Base-by-base conservation (phyloP, 2,888 invertebrate genomes). In the Drosophila ezoana region DNA sequence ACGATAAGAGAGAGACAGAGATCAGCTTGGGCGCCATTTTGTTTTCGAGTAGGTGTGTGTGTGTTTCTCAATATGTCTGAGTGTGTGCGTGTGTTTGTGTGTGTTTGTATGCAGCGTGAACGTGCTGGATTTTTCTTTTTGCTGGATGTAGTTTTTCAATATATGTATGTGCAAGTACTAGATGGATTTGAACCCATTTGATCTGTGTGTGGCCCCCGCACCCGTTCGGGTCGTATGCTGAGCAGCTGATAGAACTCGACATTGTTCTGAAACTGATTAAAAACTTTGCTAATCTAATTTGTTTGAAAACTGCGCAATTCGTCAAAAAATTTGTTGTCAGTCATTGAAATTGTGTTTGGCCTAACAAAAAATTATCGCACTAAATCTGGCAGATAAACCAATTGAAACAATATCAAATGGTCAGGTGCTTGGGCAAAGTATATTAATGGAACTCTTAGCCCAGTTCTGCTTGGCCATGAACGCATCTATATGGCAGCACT, bases 1-100 rank as follows among this genome's bases (percentile, higher is more conserved):
- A 38, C 51, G 76, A 73, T 78, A 76, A 77, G 62, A 47, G 62
- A 67, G 72, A 76, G 59, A 69, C 70, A 75, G 75, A 75, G 78
- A 76, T 76, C 78, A 76, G 67, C 47, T 40, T 38, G 14, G 67
- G n/a, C 68, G 76, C 77, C 77, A 78, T 78, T 78, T 78, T 78
- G 76, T 72, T 79, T 63, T 44, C 53, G 28, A 37, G 38, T 13
- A 41, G 41, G 52, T 33, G 32, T 41, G 53, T n/a, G 16, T 23
- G 23, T 18, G 18, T n/a, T n/a, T n/a, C n/a, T n/a, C n/a, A n/a
- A n/a, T n/a, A n/a, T 18, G 18, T 49, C 32, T 54, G 10, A 47
- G 14, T 14, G 14, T 49, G 32, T 23, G 5, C 5, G 5, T 23
- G 5, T 23, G 18, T 51, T 13, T 43, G 11, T 53, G 47, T 64